Evolutionary conservation across 2,888 invertebrate species (phyloP).

Genomic region (Nudaria mundana): DNA sequence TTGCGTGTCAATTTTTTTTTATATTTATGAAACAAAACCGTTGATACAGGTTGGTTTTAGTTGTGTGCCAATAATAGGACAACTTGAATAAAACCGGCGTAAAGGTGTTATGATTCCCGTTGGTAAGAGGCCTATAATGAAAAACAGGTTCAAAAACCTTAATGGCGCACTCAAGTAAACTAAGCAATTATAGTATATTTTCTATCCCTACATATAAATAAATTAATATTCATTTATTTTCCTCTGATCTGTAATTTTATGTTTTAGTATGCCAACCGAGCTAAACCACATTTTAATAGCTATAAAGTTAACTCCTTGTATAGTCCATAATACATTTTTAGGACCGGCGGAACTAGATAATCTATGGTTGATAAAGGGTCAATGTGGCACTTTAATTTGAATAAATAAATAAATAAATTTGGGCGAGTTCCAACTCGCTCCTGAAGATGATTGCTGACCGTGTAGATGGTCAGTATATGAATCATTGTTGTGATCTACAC

Average conservation of each 20-base stretch:
- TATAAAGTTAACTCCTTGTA: no score
- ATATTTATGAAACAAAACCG: conserved; percentile 6
- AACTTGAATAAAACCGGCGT: background rate
- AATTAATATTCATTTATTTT: no score
- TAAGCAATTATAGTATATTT: background rate
- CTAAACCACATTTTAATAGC: no score
- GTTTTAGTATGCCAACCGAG: no score
- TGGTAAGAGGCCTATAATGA: background rate
- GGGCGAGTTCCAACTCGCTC: background rate
- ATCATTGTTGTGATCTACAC: no score
- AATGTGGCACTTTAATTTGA: no score
- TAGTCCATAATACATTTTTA: no score
- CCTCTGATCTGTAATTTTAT: no score
- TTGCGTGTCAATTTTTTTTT: conserved; percentile 23
- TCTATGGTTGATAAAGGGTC: no score
- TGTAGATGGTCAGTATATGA: background rate
- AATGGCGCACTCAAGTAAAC: background rate
- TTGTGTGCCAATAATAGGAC: background rate
- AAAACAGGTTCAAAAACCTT: background rate
- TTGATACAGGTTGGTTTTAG: background rate
- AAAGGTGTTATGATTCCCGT: background rate
- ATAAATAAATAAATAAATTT: no score
- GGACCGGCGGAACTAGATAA: no score
- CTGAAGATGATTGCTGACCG: background rate
- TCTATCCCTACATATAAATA: background rate